Evolutionary conservation across 2,797 vertebrate species (phyloP), one percentile per base, ranked within the genome.

Genomic region (Clamator glandarius): DNA sequence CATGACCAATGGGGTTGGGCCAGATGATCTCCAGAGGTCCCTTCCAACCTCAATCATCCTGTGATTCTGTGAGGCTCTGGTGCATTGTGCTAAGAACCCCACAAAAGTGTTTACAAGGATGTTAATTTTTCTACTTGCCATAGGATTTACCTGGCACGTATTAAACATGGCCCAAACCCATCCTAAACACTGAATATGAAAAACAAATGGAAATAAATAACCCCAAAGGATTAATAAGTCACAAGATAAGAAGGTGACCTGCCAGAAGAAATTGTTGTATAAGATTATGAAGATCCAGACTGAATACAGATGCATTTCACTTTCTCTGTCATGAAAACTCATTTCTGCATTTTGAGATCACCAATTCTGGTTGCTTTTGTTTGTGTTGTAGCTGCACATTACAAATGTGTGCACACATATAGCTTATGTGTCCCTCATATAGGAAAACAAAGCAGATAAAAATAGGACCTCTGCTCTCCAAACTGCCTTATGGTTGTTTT

Each of bases 401-500:
- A 72, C 0, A 2, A 46, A 29, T 7, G 6, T 33, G 14, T 16
- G 42, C 11, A 10, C 23, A 6, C 0, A 0, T 16, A 6, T 0
- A 76, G 67, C 1, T 0, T 26, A 59, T 28, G 33, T 35, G 39
- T 41, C 33, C 26, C 35, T n/a, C n/a, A 25, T 31, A 13, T 26
- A 59, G 77, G 66, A 59, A 83, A 90, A 90, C n/a, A n/a, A 89
- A 35, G 2, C 69, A 84, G 48, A 66, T 63, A 92, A 93, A 96
- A 95, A 91, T 58, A 96, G 69, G 82, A 77, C 39, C 17, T 90
- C 42, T 17, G 28, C 88, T 93, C 87, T 88, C 87, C 94, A 94
- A 74, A 77, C 44, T 78, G 62, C 39, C n/a, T 83, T 69, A 48
- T 25, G 51, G 81, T 66, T 87, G 54, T 61, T 50, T 62, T 70